Evolutionary conservation across 2,888 invertebrate genomes (phyloP).

Genomic region (Lymantria monacha): DNA sequence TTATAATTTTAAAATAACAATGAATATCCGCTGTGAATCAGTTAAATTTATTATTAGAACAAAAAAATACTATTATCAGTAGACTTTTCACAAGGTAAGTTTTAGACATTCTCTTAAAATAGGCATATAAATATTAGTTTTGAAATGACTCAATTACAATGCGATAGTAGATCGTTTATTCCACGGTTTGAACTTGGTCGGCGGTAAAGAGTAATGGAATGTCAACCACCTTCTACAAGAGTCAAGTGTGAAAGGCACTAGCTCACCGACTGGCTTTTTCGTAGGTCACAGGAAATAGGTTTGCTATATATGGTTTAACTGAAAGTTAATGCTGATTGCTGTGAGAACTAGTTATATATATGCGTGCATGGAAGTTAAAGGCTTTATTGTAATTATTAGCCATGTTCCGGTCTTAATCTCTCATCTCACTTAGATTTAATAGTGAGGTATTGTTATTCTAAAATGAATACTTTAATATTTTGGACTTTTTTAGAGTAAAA

Average conservation of each 20-base stretch:
- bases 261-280: conserved; percentile 6
- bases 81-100: too few relatives aligned
- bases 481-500: too few relatives aligned
- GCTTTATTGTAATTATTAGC: too few relatives aligned
- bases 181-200: conserved; percentile 43
- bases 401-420: too few relatives aligned
- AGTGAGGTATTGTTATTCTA: too few relatives aligned
- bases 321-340: background rate
- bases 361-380: background rate
- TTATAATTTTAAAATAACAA: too few relatives aligned
- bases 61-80: too few relatives aligned
- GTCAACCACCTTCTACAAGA: conserved; percentile 61
- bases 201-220: conserved; percentile 51
- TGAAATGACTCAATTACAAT: background rate
- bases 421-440: too few relatives aligned
- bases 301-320: conserved; percentile 1
- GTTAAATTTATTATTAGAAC: too few relatives aligned
- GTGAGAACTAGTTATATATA: background rate
- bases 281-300: conserved; percentile 20
- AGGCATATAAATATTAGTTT: background rate
- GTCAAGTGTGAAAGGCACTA: conserved; percentile 52
- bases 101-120: too few relatives aligned
- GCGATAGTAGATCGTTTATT: background rate
- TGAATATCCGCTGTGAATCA: too few relatives aligned
- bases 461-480: too few relatives aligned